phyloP scores from a whole-genome alignment of 2,888 invertebrate genomes.

The Petrolisthes manimaculis region DNA sequence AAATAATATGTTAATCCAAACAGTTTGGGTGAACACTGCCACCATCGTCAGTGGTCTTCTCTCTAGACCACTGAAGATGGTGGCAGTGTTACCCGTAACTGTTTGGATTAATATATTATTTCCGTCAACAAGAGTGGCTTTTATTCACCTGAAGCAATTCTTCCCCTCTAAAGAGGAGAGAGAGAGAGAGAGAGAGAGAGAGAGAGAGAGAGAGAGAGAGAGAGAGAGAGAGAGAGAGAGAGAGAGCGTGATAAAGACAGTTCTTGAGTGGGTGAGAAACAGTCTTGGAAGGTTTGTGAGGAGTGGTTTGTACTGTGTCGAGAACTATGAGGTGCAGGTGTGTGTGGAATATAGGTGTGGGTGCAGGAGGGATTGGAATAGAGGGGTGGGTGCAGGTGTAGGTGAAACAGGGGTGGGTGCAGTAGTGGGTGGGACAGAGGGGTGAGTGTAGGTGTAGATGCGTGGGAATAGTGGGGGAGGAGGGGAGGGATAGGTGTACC shows the following conservation, averaged over 20 bases:
- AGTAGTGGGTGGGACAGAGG: not conserved
- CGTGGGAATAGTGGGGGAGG: not conserved
- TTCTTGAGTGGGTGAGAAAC: not conserved
- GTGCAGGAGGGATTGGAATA: not conserved
- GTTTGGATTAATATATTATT: too few relatives aligned
- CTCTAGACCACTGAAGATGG: too few relatives aligned
- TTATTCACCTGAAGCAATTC: too few relatives aligned
- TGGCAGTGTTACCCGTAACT: too few relatives aligned
- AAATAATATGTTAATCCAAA: too few relatives aligned
- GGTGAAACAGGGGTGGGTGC: not conserved
- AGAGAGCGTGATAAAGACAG: not conserved
- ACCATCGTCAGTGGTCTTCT: too few relatives aligned
- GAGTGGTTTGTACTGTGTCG: not conserved
- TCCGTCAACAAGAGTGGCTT: too few relatives aligned
- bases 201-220: slow-evolving; percentile 30
- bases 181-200: slow-evolving; percentile 16
- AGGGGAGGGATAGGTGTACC: not conserved
- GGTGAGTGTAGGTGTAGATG: not conserved
- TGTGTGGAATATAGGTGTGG: not conserved
- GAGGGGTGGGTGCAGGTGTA: not conserved
- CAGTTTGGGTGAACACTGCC: too few relatives aligned
- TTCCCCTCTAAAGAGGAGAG: too few relatives aligned
- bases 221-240: not conserved
- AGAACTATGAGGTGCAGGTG: not conserved
- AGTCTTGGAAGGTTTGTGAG: not conserved